These are phyloP conservation scores for Coracias cyanogaster DNA, from an alignment of 2,797 vertebrate genomes.

Conservation along the genomic window DNA sequence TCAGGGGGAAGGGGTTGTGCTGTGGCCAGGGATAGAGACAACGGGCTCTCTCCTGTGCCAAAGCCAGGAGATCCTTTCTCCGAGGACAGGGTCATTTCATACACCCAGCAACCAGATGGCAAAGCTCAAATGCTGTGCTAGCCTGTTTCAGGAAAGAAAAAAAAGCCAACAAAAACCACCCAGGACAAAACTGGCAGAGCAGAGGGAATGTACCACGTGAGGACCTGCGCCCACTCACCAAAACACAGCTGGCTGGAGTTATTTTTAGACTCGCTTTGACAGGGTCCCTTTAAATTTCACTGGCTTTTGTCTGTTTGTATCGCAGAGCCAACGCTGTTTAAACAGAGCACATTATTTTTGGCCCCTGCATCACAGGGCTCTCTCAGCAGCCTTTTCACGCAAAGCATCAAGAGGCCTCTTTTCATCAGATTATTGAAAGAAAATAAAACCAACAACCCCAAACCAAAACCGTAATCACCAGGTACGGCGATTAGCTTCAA, in stretches of 20 bases:
- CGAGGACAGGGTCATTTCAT: not conserved
- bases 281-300: conserved; percentile 47
- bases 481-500: conserved; percentile 19
- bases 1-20: not conserved
- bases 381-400: not conserved
- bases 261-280: conserved; percentile 44
- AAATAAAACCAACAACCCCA: not conserved
- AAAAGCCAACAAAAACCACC: not conserved
- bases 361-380: conserved; percentile 36
- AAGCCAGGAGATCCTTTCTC: not conserved
- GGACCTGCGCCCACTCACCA: not conserved
- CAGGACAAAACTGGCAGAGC: not conserved
- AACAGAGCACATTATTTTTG: conserved; percentile 61
- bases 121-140: not conserved
- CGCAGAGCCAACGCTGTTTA: conserved; percentile 41
- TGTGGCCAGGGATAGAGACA: not conserved
- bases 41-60: not conserved
- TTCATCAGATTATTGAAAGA: conserved; percentile 17
- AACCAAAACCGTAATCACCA: conserved; percentile 46
- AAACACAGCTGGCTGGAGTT: conserved; percentile 61
- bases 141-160: not conserved
- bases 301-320: conserved; percentile 52
- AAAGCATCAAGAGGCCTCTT: conserved; percentile 15
- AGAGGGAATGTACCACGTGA: not conserved
- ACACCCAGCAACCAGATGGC: fast-evolving